Evolutionary conservation across 2,113 vertebrate genomes (phyloP), one percentile per base, ranked within the genome.

Genomic region (Catagonus wagneri): DNA sequence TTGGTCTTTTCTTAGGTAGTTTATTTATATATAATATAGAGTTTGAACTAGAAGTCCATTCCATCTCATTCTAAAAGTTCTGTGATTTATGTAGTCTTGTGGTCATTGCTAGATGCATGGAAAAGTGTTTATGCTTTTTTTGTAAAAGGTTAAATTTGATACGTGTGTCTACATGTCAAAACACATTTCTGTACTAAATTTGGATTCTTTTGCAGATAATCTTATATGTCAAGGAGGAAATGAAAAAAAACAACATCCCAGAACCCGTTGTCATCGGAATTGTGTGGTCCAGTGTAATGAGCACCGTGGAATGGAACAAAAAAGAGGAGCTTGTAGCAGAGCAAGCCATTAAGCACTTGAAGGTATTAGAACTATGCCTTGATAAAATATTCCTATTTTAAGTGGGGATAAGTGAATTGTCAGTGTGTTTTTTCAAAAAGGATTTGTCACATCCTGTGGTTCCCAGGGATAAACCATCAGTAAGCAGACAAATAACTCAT

Each of bases 291-390:
- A 99, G 99, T 81, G 99, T 99, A 36, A 99, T 99, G 99, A 99
- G 99, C 98, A 99, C 98, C 0, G 99, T 99, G 87, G 99, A 99
- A 94, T 99, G 99, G 99, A 99, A 99, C 98, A 99, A 99, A 98
- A 99, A 99, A 83, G 99, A 99, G 98, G 99, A 99, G 99, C 99
- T 99, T 97, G 99, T 99, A 98, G 99, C 99, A 68, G 99, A 99
- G 98, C 99, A 99, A 99, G 99, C 99, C 99, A 99, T 99, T 99
- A 99, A 99, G 99, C 99, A 99, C 98, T 99, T 99, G 99, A 99
- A 99, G 99, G 99, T 99, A 98, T 23, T 76, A 56, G 23, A 80
- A 7, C 17, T 92, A 27, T 29, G 16, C 36, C 44, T 39, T 19
- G 63, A 0, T 27, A 3, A 0, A 71, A 58, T 36, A 54, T n/a